Base-by-base conservation (phyloP, 2,797 vertebrate genomes). In the Anguilla pacifica region DNA sequence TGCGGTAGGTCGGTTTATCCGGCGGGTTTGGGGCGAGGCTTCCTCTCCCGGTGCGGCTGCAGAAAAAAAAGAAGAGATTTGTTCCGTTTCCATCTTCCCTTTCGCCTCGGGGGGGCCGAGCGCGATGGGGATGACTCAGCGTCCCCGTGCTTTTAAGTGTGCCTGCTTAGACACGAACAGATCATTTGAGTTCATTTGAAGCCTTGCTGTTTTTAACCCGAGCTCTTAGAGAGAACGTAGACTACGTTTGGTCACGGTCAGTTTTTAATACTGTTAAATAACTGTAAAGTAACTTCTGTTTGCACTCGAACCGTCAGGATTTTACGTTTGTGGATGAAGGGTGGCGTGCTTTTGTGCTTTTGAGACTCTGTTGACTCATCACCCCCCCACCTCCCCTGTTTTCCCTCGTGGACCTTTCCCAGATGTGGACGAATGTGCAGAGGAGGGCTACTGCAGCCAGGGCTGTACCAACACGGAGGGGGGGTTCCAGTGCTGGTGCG, bases 371-470 rank as follows among this genome's bases (percentile, higher is more conserved):
- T 64, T 10, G 25, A 35, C 35, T 35, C 35, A 35, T 35, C 35
- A 35, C 35, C 35, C 35, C n/a, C 19, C 10, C 28, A 87, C 6
- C 35, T 5, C 86, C 77, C 49, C 46, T 49, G 13, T 9, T 46
- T 74, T 35, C 25, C 83, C 90, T 84, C 88, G 39, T 92, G 59
- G 86, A 84, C 91, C 35, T 2, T 86, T 19, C 92, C 17, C 93
- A 99, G 99, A 99, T 94, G 97, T 99, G 94, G 97, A 99, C 55
- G 99, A 99, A 90, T 99, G 99, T 93, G 97, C 97, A 0, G 98
- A 99, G 91, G 98, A 99, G 89, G 98, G 99, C 39, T 99, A 99
- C 92, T 99, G 99, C 94, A 99, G 99, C 93, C 99, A 99, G 94
- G 98, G 98, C 90, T 99, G 99, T 90, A 99, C 97, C 91, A 99